Evolutionary conservation across 2,888 invertebrate species (phyloP).

Genomic region (Hirtodrosophila trivittata): DNA sequence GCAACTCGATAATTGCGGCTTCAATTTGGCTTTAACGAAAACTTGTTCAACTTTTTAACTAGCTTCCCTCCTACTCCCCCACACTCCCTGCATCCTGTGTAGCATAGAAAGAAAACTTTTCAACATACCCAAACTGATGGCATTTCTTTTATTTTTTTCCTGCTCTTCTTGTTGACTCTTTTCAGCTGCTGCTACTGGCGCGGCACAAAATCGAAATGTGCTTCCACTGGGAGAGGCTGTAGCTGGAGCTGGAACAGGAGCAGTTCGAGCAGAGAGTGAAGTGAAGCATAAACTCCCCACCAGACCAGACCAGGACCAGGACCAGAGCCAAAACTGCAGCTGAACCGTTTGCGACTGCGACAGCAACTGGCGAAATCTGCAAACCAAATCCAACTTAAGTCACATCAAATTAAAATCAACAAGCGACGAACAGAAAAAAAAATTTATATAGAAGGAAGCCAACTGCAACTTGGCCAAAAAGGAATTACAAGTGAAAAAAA

Average conservation of each 20-base stretch:
- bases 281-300: slow-evolving; percentile 39
- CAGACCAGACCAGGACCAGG: slow-evolving; percentile 4
- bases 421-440: slow-evolving; percentile 54
- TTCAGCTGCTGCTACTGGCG: slow-evolving; percentile 49
- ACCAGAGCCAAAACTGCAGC: slow-evolving; percentile 42
- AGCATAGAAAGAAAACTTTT: background rate
- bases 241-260: slow-evolving; percentile 15
- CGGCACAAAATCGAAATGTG: slow-evolving; percentile 57
- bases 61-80: slow-evolving; percentile 34
- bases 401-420: slow-evolving; percentile 80
- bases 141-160: slow-evolving; percentile 22
- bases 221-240: slow-evolving; percentile 41
- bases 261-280: slow-evolving; percentile 24
- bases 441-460: slow-evolving; percentile 10
- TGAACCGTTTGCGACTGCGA: background rate
- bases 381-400: slow-evolving; percentile 78
- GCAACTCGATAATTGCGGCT: slow-evolving; percentile 79
- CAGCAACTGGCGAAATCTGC: slow-evolving; percentile 62
- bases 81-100: background rate
- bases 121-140: slow-evolving; percentile 45
- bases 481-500: slow-evolving; percentile 33
- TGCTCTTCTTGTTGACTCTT: slow-evolving; percentile 9
- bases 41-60: slow-evolving; percentile 73
- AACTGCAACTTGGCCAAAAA: slow-evolving; percentile 43
- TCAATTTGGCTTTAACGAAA: slow-evolving; percentile 77